Evolutionary conservation across 2,113 vertebrate genomes (phyloP), one percentile per base, ranked within the genome.

Genomic region (Oophaga pumilio): DNA sequence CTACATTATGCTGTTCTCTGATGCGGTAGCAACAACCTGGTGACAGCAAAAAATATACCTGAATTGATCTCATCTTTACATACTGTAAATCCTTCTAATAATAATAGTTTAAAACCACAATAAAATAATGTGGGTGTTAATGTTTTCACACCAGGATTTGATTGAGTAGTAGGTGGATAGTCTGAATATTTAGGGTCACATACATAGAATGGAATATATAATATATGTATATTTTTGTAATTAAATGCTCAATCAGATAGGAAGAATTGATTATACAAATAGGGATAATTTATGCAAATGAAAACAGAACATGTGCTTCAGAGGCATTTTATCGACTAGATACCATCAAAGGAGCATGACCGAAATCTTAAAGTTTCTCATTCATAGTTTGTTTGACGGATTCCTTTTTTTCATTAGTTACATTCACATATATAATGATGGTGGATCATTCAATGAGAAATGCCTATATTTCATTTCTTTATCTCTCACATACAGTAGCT

Each of bases 401-500:
- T 13, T 53, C 49, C 13, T 14, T 64, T 49, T 49, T 62, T 24
- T 33, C 33, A 15, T 68, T 82, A 26, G 8, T 11, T 26, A 68
- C 20, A 64, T 18, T 69, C 13, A 68, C 62, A 83, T 53, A 60
- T 82, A 43, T 53, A 52, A 68, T 69, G 22, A 52, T 66, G 43
- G 18, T 53, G 14, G 62, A 24, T 53, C 18, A 17, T 52, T 83
- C 49, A 68, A 10, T 52, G 12, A 13, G 66, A 83, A 83, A 52
- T 43, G 68, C 53, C 14, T 50, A 83, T 68, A 68, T 26, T 53
- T 85, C 50, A 85, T 59, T 66, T 52, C 56, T 85, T 85, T 74
- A 73, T 74, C 69, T 85, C 28, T 85, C 26, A 22, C 59, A 33
- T 74, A 85, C 66, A 82, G 62, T 79, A 68, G 76, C 74, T 64